Percentiles rank a stretch among this genome's conserved stretches.
phyloP scores from a whole-genome alignment of 2,888 invertebrate genomes.

The Macroteleia sp. region DNA sequence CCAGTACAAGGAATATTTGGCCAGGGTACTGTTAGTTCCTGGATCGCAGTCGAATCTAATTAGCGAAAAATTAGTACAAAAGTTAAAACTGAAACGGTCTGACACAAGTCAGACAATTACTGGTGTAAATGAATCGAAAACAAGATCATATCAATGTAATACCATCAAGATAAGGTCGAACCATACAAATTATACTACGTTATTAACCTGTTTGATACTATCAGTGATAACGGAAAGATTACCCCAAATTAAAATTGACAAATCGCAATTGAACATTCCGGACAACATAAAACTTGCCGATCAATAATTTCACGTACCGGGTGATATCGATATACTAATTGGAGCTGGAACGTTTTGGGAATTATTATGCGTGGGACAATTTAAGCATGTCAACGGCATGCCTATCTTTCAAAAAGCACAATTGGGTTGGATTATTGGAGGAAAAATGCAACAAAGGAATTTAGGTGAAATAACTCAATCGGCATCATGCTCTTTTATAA shows the following conservation, averaged over 20 bases:
- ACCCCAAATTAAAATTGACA: background rate
- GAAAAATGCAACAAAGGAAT: background rate
- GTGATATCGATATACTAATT: background rate
- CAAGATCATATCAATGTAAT: background rate
- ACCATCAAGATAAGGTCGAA: background rate
- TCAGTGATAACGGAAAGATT: background rate
- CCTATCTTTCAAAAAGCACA: background rate
- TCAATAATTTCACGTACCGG: background rate
- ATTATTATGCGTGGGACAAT: background rate
- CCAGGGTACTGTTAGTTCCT: background rate
- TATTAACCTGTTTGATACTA: background rate
- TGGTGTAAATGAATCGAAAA: background rate
- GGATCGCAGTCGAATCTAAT: conserved; percentile 8
- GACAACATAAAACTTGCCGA: conserved; percentile 1
- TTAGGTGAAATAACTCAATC: no score
- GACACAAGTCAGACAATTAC: background rate
- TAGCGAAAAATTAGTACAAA: background rate
- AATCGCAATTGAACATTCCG: background rate
- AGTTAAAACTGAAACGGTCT: background rate
- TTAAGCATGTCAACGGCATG: background rate
- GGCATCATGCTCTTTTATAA: no score
- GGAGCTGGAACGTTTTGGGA: conserved; percentile 4
- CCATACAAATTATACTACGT: background rate
- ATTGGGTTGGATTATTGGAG: conserved; percentile 2
- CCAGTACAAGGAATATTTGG: no score